Evolutionary conservation across 2,888 invertebrate genomes (phyloP), one percentile per base, ranked within the genome.

Genomic region (Hirtodrosophila confusa): DNA sequence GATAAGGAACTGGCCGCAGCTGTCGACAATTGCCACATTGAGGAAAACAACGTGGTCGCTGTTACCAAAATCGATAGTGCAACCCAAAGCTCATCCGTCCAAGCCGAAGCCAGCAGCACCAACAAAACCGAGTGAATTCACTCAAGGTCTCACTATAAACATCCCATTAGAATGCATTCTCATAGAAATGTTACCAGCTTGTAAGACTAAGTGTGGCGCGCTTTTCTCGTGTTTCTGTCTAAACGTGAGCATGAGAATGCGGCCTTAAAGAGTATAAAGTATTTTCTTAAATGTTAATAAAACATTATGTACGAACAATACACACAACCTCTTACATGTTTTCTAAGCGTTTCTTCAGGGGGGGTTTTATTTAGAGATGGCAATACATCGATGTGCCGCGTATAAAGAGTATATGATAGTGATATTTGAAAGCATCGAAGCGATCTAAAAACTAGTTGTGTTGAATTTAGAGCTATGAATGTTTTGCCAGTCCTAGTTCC

Each of bases 201-300:
- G 41, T 79, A 58, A 55, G 64, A 61, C 50, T 60, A 58, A 61
- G 40, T 35, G 2, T 17, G 27, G 27, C 27, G 0, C 27, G 27
- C 6, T 27, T 27, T 6, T 27, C 27, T 5, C 27, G 6, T 27
- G 27, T 27, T 27, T 3, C 17, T 27, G 31, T 11, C 8, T 17
- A 17, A 40, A 23, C 17, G 10, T 27, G 27, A 27, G 27, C 27
- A 27, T 27, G 3, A 23, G 4, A 31, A 31, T 6, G 5, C 31
- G 31, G 9, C 3, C 9, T 7, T 31, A 75, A 29, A 55, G 69
- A 62, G 41, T 57, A 23, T 45, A 55, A 69, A 70, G 66, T 86
- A 84, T 77, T 84, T 84, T 86, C 67, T 41, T 69, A 83, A 62
- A 65, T 68, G 63, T 66, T 67, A 63, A 77, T 74, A 68, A 77